Conservation (phyloP, 2,113 vertebrate genomes). For the Lipotes vexillifer region DNA sequence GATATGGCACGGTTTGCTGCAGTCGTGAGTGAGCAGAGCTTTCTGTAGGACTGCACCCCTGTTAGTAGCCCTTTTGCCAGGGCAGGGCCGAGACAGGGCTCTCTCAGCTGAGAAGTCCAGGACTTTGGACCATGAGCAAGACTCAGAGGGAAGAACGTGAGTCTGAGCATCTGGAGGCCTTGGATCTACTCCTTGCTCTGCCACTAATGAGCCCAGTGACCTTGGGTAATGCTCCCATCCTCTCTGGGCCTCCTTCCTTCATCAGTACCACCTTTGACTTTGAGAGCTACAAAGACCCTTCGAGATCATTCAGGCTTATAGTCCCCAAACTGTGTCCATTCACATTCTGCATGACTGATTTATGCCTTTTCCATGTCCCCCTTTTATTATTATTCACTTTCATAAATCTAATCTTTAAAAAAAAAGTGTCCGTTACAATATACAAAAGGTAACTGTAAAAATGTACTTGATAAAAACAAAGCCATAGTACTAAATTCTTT, state of each 20-base stretch:
- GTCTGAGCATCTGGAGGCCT: conserved; percentile 45
- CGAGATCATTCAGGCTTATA: background rate
- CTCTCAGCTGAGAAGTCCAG: conserved; percentile 20
- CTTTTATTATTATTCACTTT: background rate
- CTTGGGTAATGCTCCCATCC: conserved; percentile 46
- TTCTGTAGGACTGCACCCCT: background rate
- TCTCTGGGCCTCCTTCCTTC: conserved; percentile 25
- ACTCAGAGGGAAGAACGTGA: conserved; percentile 36
- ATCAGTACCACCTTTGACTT: conserved; percentile 10
- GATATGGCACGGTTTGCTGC: background rate
- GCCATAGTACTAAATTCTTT: background rate
- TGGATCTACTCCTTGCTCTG: conserved; percentile 48
- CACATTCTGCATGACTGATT: background rate
- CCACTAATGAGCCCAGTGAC: conserved; percentile 63
- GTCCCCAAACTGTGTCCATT: background rate
- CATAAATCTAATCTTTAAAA: conserved; percentile 7
- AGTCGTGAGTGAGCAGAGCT: background rate
- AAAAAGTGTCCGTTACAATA: background rate
- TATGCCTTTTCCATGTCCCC: background rate
- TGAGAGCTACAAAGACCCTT: conserved; percentile 21
- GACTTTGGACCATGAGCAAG: conserved; percentile 35
- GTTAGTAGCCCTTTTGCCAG: background rate
- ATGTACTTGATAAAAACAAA: conserved; percentile 26
- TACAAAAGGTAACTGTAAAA: conserved; percentile 8
- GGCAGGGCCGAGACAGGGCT: background rate